These are phyloP conservation scores for Battus philenor DNA, from an alignment of 1,140 invertebrate genomes.

Conservation along the genomic window DNA sequence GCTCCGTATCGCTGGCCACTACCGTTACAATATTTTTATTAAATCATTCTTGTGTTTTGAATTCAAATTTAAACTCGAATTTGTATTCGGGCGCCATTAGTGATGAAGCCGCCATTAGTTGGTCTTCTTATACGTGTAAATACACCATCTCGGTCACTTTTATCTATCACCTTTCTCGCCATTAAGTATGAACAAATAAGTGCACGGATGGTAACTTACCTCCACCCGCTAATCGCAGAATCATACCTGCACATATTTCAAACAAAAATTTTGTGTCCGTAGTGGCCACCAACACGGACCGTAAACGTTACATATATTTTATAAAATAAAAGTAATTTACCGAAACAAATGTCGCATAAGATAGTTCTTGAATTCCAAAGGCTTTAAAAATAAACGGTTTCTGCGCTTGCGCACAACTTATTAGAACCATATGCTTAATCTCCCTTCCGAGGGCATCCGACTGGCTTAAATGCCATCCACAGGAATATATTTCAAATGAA, in stretches of 20 bases:
- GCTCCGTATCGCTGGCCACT: no score
- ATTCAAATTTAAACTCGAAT: no score
- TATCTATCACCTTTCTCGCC: no score
- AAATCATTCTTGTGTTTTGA: no score
- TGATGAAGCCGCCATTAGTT: no score
- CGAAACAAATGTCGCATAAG: slow-evolving; percentile 62
- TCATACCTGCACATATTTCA: neutral
- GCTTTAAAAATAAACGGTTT: slow-evolving; percentile 60
- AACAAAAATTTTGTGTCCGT: neutral
- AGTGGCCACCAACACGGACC: no score
- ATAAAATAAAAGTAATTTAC: slow-evolving; percentile 34
- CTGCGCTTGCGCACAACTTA: slow-evolving; percentile 57
- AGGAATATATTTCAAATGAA: slow-evolving; percentile 52
- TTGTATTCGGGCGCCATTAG: no score
- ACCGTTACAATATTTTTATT: no score
- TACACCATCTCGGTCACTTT: no score
- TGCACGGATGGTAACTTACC: no score
- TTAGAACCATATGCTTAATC: slow-evolving; percentile 43
- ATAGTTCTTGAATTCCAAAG: slow-evolving; percentile 60
- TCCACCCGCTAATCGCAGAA: neutral
- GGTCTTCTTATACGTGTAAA: no score
- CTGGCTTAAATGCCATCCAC: slow-evolving; percentile 53
- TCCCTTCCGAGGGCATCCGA: slow-evolving; percentile 36
- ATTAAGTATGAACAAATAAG: neutral
- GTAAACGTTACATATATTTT: slow-evolving; percentile 2